Conservation (phyloP, 1,140 invertebrate species). For the Saccostrea glomerata region DNA sequence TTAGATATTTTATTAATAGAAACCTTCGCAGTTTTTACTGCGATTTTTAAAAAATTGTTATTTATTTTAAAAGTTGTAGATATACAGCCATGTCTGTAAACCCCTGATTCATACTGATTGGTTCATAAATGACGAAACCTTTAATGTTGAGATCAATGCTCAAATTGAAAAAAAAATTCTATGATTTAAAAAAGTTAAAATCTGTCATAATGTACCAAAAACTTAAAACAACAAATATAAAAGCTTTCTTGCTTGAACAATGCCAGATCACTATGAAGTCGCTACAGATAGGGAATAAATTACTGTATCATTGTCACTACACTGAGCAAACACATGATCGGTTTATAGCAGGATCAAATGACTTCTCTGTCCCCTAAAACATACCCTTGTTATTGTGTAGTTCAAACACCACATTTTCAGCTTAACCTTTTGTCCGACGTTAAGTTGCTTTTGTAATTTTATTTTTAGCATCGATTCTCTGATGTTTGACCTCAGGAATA, state of each 20-base stretch:
- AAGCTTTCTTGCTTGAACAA: neutral
- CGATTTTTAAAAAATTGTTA: no score
- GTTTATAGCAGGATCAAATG: constrained; percentile 1
- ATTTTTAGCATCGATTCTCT: neutral
- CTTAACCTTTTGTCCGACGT: constrained; percentile 2
- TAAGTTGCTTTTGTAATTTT: constrained; percentile 2
- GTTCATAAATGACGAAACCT: no score
- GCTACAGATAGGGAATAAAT: neutral
- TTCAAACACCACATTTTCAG: constrained; percentile 7
- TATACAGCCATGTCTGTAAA: no score
- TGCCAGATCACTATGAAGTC: neutral
- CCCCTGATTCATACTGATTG: no score
- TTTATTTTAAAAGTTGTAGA: no score
- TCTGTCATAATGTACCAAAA: no score
- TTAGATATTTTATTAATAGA: no score
- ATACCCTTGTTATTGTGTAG: neutral
- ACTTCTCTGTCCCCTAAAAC: neutral
- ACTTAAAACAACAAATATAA: no score
- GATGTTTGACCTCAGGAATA: constrained; percentile 2
- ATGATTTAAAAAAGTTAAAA: no score
- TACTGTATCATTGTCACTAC: neutral
- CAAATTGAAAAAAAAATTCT: no score
- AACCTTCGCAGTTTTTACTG: no score
- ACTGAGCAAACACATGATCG: neutral
- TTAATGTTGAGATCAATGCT: no score